Evolutionary conservation across 2,113 vertebrate species (phyloP).

Genomic region (Pionites leucogaster): DNA sequence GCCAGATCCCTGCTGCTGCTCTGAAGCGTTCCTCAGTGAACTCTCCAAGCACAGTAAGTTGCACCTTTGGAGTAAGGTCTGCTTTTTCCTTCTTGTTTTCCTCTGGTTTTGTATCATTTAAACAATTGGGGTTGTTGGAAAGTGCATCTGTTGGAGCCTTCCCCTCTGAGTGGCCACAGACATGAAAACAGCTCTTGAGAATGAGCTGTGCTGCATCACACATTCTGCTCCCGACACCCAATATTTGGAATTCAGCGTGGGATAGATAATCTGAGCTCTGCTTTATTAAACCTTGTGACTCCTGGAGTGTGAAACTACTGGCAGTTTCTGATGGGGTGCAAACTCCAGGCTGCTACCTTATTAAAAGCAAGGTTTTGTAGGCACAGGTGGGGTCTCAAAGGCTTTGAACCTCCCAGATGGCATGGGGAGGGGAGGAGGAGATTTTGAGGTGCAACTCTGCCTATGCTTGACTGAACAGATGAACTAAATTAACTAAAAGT

Average conservation of each 20-base stretch:
- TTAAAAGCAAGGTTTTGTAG: background rate
- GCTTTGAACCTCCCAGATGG: background rate
- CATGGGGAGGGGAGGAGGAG: background rate
- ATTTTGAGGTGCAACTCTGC: background rate
- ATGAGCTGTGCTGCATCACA: background rate
- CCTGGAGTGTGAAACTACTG: background rate
- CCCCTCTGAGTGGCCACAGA: background rate
- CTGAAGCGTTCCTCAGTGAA: background rate
- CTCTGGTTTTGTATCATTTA: accelerated
- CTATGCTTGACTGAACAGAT: background rate
- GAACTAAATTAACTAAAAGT: background rate
- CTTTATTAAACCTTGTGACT: background rate
- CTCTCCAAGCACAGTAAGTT: background rate
- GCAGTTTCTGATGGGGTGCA: background rate
- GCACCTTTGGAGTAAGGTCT: background rate
- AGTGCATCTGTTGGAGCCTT: background rate
- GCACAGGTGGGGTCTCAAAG: accelerated
- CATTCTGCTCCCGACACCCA: background rate
- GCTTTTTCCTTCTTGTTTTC: background rate
- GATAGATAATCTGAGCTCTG: background rate
- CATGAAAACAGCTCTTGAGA: background rate
- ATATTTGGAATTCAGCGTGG: conserved; percentile 1
- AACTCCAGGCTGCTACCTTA: background rate
- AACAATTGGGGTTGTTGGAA: background rate
- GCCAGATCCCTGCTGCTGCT: background rate